Evolutionary conservation across 2,113 vertebrate genomes (phyloP), one percentile per base, ranked within the genome.

Genomic region (Sinocyclocheilus maitianheensis): DNA sequence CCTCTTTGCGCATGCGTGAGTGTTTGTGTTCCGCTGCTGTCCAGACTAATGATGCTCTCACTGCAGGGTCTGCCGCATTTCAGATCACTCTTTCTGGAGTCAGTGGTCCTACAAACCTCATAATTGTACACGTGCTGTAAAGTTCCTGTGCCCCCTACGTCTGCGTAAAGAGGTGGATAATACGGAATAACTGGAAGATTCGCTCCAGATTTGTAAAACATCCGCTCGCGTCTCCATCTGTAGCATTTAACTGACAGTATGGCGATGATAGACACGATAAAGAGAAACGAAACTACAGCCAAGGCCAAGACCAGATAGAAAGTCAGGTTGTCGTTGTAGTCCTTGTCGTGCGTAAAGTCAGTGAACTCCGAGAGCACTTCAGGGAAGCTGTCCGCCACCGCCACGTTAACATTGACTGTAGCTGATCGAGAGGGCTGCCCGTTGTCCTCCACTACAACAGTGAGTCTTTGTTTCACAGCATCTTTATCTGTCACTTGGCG

Each of bases 171-270:
- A 4, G 94, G 91, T 0, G 95, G 95, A 77, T 95, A 95, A 85
- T 94, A 95, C 0, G 95, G 95, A 92, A 95, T 95, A 10, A 95
- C 93, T 11, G 94, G 94, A n/a, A 95, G 93, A 90, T 94, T 94
- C 3, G 90, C 92, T 24, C 37, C 82, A 0, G 93, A 94, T 90
- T 95, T 92, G 40, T 12, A 93, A 89, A 92, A 92, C 30, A 90
- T 9, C 2, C 81, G 90, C 5, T 94, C 91, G 0, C 58, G 91
- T 89, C 93, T 92, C 94, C 95, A 96, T 37, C 89, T 91, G 92
- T 93, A 92, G 79, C 96, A 88, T 78, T 92, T 95, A 55, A 96
- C 93, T 80, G 93, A 94, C 83, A 94, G 26, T 26, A 26, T 26
- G 26, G 26, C 26, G 26, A 26, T 26, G 26, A 26, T 26, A 26